Evolutionary conservation across 2,888 invertebrate genomes (phyloP).

Genomic region (Beris chalybata): DNA sequence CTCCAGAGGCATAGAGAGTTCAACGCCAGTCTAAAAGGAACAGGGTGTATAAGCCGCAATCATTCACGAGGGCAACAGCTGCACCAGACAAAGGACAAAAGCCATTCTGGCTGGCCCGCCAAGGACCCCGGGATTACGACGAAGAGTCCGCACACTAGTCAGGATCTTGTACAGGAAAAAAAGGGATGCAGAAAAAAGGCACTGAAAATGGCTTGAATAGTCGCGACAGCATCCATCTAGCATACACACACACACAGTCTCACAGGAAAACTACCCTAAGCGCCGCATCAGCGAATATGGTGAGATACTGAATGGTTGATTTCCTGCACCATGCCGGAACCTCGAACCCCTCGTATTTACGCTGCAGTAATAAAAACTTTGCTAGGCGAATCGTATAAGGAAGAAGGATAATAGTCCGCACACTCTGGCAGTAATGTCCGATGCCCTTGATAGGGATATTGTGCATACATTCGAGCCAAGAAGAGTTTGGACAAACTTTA

Average conservation of each 20-base stretch:
- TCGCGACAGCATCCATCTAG: no score
- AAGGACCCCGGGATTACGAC: no score
- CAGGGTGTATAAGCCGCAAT: constrained; percentile 7
- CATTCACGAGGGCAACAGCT: constrained; percentile 26
- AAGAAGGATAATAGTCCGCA: constrained; percentile 12
- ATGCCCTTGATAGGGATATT: constrained; percentile 26
- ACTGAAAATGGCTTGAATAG: no score
- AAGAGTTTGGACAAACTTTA: no score
- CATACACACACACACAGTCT: no score
- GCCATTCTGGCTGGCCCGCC: constrained; percentile 4
- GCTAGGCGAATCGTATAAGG: not conserved
- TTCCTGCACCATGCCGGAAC: constrained; percentile 7
- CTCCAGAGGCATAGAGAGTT: not conserved
- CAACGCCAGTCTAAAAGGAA: constrained; percentile 10
- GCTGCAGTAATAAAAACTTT: not conserved
- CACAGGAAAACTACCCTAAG: no score
- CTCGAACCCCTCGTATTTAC: not conserved
- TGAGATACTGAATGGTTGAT: constrained; percentile 28
- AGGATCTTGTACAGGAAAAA: no score
- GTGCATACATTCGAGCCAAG: no score
- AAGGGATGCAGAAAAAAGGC: no score
- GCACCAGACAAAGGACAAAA: constrained; percentile 29
- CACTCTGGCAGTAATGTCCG: constrained; percentile 25
- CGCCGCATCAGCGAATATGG: not conserved
- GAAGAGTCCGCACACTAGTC: no score